Percentiles rank a stretch among this genome's conserved stretches.
Evolutionary conservation across 1,140 invertebrate genomes (phyloP).

Genomic region (Drosophila santomea): DNA sequence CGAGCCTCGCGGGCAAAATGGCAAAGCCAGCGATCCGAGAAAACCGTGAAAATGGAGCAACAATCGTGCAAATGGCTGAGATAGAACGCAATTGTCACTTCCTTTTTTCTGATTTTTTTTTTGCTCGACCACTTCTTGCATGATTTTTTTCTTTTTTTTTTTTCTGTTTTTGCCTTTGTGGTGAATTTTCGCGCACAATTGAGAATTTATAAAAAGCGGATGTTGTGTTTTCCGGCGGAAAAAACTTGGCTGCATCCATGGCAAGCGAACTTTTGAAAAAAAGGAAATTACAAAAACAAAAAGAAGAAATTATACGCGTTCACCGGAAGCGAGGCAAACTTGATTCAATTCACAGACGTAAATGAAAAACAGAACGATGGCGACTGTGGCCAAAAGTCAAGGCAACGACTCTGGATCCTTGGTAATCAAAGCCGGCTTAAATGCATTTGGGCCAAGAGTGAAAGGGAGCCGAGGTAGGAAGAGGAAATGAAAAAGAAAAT

Average conservation of each 20-base stretch:
- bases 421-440: constrained; percentile 65
- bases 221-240: constrained; percentile 78
- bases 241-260: constrained; percentile 68
- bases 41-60: constrained; percentile 45
- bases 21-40: constrained; percentile 13
- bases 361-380: constrained; percentile 73
- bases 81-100: constrained; percentile 51
- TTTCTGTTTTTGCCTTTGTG: constrained; percentile 17
- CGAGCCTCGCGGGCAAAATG: constrained; percentile 27
- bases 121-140: constrained; percentile 8
- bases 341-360: constrained; percentile 77
- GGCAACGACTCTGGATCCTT: constrained; percentile 22
- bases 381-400: constrained; percentile 61
- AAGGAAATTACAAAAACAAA: constrained; percentile 5
- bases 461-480: background rate
- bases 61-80: constrained; percentile 62
- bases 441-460: constrained; percentile 27
- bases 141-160: background rate
- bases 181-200: constrained; percentile 57
- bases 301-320: constrained; percentile 21
- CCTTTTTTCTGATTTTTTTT: background rate
- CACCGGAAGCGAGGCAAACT: constrained; percentile 67
- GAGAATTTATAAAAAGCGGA: constrained; percentile 77
- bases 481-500: background rate
- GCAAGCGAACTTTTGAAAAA: constrained; percentile 16